Evolutionary conservation across 2,113 vertebrate genomes (phyloP).

Genomic region (Gymnocephalus cernua): DNA sequence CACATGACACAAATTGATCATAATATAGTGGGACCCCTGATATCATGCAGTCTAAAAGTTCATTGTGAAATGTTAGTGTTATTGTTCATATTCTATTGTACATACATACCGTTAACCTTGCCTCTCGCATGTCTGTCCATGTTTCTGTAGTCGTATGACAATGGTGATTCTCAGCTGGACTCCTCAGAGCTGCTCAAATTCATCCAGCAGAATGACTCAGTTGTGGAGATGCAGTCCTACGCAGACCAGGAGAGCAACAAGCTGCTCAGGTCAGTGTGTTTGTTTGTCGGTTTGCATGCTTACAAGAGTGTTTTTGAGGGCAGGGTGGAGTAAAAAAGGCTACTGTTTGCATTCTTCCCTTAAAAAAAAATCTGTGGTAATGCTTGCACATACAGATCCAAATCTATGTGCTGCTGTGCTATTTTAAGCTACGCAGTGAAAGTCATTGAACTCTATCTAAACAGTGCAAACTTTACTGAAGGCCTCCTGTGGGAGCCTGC

Average conservation of each 20-base stretch:
- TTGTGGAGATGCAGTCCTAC: slow-evolving; percentile 92
- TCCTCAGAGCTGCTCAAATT: slow-evolving; percentile 95
- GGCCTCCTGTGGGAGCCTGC: slow-evolving; percentile 37
- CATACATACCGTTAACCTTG: neutral
- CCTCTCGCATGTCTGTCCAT: neutral
- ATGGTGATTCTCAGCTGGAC: slow-evolving; percentile 93
- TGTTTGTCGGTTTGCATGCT: neutral
- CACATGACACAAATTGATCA: neutral
- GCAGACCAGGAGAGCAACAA: slow-evolving; percentile 95
- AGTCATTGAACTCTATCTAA: slow-evolving; percentile 41
- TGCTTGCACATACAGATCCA: slow-evolving; percentile 1
- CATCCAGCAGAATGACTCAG: slow-evolving; percentile 95
- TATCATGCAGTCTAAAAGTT: neutral
- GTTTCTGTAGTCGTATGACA: slow-evolving; percentile 89
- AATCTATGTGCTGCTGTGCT: slow-evolving; percentile 47
- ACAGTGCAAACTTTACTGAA: slow-evolving; percentile 36
- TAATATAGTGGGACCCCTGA: neutral
- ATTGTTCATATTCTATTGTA: neutral
- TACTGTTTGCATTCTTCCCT: neutral
- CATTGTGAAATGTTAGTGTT: neutral
- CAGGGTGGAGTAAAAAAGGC: neutral
- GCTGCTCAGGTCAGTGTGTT: slow-evolving; percentile 89
- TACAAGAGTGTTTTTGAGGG: neutral
- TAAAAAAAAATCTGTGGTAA: neutral
- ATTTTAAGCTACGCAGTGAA: slow-evolving; percentile 49